Base-by-base conservation (phyloP, 2,888 invertebrate genomes). In the Cheilosia pagana region DNA sequence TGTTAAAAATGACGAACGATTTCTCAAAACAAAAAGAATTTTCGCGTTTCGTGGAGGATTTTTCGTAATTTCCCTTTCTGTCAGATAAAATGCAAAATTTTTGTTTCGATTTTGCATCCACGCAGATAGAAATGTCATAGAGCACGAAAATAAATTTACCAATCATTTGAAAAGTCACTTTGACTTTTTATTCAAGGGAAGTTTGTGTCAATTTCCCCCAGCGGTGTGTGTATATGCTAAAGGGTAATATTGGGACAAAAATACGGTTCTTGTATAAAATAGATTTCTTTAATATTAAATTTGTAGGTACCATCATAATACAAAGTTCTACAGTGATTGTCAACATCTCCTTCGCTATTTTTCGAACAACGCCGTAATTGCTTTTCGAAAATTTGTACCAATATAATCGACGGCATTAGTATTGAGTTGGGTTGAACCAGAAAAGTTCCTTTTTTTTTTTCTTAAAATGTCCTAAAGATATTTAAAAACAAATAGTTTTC, bases 41-140 rank as follows among this genome's bases (percentile, higher is more conserved):
- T 76, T 79, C 57, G 75, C 67, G 60, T 85, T 83, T 81, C 45
- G 71, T 65, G 70, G 79, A 79, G 79, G 85, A 79, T 75, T 81
- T 76, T 85, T 85, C 81, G 81, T 85, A 85, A 85, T 85, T 85
- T 85, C 85, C 85, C 85, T 85, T 76, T 75, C 65, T 85, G 79
- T 76, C 81, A 81, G 67, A 16, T 63, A 35, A 65, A 81, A 75
- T 71, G 39, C 48, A 57, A 72, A 65, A 65, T 19, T 63, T 79
- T 75, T 71, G 52, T 48, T 68, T 41, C 23, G 25, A n/a, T 57
- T 57, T 25, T 35, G 39, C 12, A 19, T 31, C 14, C 50, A 25
- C 31, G 41, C 57, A 21, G n/a, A 43, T 23, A 35, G 31, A 79
- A 71, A 21, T 79, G 85, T 85, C 85, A 85, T 79, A 35, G 59